Base-by-base conservation (phyloP, 2,888 invertebrate species). In the Conomelus anceps region DNA sequence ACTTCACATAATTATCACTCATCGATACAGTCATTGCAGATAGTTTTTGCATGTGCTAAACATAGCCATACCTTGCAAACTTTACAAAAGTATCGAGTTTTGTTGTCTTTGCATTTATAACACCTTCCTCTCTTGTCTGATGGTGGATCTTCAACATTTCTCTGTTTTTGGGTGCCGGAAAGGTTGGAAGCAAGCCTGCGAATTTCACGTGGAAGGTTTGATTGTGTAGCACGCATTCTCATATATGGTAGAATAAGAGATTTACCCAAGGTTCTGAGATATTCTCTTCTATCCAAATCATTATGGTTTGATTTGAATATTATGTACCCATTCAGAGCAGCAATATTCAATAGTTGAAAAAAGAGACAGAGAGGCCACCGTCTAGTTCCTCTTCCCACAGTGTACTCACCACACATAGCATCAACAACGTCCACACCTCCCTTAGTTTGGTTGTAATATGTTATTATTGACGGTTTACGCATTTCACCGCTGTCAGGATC, bases 341-440 rank as follows among this genome's bases (percentile, higher is more conserved):
- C 84, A 41, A 88, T 88, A 23, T 88, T 88, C 84, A n/a, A 87
- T 87, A 17, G 23, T 4, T 17, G 87, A 22, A 87, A 90, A 88
- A 90, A 91, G 13, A 90, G 23, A 13, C 85, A 88, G 88, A 90
- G 84, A n/a, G 90, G 90, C 90, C 91, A 91, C 23, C 90, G 26
- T 22, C 29, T 89, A 6, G 90, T 89, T 24, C 88, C 63, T 23
- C 90, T 88, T 84, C 84, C 88, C 13, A 89, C 88, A 22, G 23
- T 89, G 23, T 90, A 90, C 4, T 87, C 84, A 22, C 29, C 41
- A 63, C 90, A 90, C 88, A 89, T 90, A 85, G 88, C 22, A 29
- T 90, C 90, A 85, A 88, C 22, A 4, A 24, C 85, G 87, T 91
- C 90, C 7, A 90, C 90, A 26, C 90, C 90, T 9, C 85, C 87